Evolutionary conservation across 2,888 invertebrate species (phyloP).

Genomic region (Eupithecia subfuscata): DNA sequence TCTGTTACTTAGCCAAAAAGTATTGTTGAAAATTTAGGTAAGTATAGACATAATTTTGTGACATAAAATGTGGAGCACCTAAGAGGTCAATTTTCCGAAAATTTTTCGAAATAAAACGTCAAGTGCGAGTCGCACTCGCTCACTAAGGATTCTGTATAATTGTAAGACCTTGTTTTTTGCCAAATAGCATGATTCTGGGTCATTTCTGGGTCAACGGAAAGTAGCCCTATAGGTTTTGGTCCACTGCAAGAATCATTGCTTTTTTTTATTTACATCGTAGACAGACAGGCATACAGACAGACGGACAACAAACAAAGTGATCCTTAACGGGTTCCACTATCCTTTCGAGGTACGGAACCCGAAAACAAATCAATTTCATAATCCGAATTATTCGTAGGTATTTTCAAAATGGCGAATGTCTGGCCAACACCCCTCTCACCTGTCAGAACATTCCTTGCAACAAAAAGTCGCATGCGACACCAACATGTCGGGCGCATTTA

Average conservation of each 20-base stretch:
- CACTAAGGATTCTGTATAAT: too few species aligned
- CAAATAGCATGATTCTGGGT: too few species aligned
- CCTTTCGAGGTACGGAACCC: too few species aligned
- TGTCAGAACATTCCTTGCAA: constrained; percentile 1
- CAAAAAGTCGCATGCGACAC: constrained; percentile 13
- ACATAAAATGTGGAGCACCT: neutral
- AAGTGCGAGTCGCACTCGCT: too few species aligned
- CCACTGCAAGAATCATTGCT: too few species aligned
- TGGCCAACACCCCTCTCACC: neutral
- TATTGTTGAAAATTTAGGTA: neutral
- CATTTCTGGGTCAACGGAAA: too few species aligned
- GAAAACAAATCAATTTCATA: neutral
- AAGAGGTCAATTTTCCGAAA: neutral
- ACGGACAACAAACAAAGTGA: too few species aligned
- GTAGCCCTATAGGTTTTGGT: too few species aligned
- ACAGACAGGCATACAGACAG: too few species aligned
- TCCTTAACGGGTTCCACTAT: too few species aligned
- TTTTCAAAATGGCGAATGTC: neutral
- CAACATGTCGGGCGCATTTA: constrained; percentile 13
- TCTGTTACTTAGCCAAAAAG: neutral
- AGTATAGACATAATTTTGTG: neutral
- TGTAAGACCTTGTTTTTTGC: too few species aligned
- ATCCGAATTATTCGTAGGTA: neutral
- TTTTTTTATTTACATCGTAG: too few species aligned
- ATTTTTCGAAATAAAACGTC: neutral